phyloP scores from a whole-genome alignment of 35 echinoderm and acorn worm species.

The Ophioderma brevispina region DNA sequence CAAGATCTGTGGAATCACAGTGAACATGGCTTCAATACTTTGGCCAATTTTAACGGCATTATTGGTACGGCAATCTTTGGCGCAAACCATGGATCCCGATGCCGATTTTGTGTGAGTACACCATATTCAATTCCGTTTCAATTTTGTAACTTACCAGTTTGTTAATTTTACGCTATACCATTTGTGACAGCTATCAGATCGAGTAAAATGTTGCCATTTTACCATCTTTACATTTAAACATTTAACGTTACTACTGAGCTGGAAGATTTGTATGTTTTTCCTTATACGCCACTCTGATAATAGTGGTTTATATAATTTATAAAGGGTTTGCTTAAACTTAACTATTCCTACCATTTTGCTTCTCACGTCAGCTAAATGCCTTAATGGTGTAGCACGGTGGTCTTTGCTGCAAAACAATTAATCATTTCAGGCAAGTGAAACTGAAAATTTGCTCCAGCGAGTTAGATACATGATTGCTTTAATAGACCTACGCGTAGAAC shows the following conservation, averaged over 20 bases:
- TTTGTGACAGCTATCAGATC: too few species aligned
- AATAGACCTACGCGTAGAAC: background rate
- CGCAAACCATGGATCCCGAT: background rate
- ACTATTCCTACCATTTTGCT: background rate
- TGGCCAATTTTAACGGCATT: background rate
- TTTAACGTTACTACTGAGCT: too few species aligned
- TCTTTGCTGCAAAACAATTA: background rate
- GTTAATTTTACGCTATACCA: too few species aligned
- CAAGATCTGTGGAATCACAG: background rate
- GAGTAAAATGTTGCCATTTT: too few species aligned
- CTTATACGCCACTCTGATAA: too few species aligned
- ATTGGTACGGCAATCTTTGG: background rate
- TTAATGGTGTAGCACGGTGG: background rate
- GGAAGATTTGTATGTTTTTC: too few species aligned
- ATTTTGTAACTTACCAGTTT: too few species aligned
- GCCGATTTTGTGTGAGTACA: constrained; percentile 7
- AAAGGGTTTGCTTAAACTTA: too few species aligned
- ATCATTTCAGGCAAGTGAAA: background rate
- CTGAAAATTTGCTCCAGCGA: too few species aligned
- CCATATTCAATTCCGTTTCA: background rate
- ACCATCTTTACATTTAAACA: too few species aligned
- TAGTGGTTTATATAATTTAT: too few species aligned
- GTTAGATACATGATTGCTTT: background rate
- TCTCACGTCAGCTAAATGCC: background rate
- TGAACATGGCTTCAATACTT: background rate